Percentiles rank a stretch among this genome's conserved stretches.
phyloP scores from a whole-genome alignment of 2,113 vertebrate genomes.

The Chamaea fasciata region DNA sequence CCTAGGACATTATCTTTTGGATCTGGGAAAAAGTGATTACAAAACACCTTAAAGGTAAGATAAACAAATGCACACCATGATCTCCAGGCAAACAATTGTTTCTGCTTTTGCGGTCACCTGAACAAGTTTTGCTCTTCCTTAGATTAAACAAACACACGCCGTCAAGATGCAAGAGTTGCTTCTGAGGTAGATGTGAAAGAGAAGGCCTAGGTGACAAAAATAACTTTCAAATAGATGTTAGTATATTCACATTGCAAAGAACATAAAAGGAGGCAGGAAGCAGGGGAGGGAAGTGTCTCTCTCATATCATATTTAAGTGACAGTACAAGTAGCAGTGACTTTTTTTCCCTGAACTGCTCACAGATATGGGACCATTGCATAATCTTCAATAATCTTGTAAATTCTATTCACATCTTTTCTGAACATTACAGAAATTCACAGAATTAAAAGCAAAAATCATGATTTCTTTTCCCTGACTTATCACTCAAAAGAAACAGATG shows the following conservation, averaged over 20 bases:
- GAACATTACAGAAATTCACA: constrained; percentile 10
- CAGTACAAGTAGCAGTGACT: constrained; percentile 44
- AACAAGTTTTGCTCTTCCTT: background rate
- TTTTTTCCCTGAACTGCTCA: background rate
- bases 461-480: background rate
- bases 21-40: background rate
- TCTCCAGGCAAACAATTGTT: background rate
- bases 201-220: constrained; percentile 68
- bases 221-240: constrained; percentile 62
- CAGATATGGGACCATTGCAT: constrained; percentile 18
- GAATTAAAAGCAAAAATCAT: constrained; percentile 10
- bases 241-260: constrained; percentile 63
- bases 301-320: constrained; percentile 65
- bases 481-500: constrained; percentile 30
- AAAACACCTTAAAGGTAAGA: background rate
- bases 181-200: constrained; percentile 57
- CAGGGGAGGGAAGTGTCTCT: constrained; percentile 66
- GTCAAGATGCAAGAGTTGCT: background rate
- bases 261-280: constrained; percentile 74
- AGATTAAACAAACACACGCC: background rate
- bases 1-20: background rate
- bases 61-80: background rate
- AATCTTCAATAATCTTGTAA: constrained; percentile 37
- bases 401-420: background rate
- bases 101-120: background rate